phyloP scores from a whole-genome alignment of 2,888 invertebrate genomes.

The Oxytorus armatus region DNA sequence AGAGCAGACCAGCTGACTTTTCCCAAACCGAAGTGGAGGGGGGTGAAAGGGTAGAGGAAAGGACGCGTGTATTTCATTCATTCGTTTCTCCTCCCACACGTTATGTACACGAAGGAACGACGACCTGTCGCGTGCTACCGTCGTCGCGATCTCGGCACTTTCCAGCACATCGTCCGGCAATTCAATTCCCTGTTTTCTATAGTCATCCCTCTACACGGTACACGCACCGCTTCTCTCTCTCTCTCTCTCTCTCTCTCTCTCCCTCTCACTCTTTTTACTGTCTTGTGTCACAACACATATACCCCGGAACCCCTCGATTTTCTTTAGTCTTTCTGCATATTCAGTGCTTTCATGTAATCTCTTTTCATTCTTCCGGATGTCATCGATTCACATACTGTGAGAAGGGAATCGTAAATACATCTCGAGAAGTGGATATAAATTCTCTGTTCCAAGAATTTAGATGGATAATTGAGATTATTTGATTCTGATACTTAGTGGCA shows the following conservation, averaged over 20 bases:
- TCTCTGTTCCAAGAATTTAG: background rate
- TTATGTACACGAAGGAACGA: constrained; percentile 77
- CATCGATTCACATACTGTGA: constrained; percentile 17
- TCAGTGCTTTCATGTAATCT: constrained; percentile 48
- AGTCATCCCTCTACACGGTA: constrained; percentile 38
- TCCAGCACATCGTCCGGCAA: constrained; percentile 55
- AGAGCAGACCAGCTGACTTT: constrained; percentile 66
- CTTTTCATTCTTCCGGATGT: constrained; percentile 40
- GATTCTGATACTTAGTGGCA: too few species aligned
- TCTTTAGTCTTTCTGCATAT: constrained; percentile 22
- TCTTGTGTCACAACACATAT: constrained; percentile 6
- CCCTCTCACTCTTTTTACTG: background rate
- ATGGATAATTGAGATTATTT: too few species aligned
- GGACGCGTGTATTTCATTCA: constrained; percentile 69
- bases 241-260: constrained; percentile 33
- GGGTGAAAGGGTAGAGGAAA: constrained; percentile 44
- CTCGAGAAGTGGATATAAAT: background rate
- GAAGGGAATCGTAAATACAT: background rate
- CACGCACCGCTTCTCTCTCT: constrained; percentile 19
- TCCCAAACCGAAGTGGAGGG: constrained; percentile 68
- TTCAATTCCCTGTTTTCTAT: constrained; percentile 25
- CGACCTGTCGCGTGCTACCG: constrained; percentile 76
- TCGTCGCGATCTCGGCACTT: constrained; percentile 66
- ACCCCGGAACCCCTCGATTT: constrained; percentile 17
- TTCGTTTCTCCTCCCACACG: constrained; percentile 63